Conservation (phyloP, 2,113 vertebrate species). For the Cricetomys ansorgei region DNA sequence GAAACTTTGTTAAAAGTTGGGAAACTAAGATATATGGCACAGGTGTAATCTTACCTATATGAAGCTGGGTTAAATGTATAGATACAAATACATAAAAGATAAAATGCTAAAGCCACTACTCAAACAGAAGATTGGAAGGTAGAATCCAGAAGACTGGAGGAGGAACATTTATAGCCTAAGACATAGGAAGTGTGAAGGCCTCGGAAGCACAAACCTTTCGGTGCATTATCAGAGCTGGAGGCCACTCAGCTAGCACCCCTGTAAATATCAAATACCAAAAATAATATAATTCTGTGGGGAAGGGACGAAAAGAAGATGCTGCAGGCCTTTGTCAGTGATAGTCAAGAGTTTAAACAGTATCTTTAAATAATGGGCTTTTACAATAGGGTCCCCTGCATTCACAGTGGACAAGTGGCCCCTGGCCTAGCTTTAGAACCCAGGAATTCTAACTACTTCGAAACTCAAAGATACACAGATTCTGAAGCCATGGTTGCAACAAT, state of each 20-base stretch:
- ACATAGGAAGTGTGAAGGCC: neutral
- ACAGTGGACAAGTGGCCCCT: neutral
- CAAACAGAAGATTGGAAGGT: neutral
- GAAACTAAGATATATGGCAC: neutral
- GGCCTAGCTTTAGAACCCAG: neutral
- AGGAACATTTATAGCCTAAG: neutral
- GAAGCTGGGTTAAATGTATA: neutral
- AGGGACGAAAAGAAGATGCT: neutral
- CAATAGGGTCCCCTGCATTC: neutral
- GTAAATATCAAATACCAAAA: neutral
- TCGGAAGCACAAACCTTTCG: neutral
- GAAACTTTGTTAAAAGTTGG: neutral
- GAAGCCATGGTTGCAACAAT: neutral
- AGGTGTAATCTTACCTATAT: neutral
- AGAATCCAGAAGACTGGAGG: neutral
- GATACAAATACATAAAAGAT: neutral
- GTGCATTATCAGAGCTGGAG: neutral
- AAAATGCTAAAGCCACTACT: neutral
- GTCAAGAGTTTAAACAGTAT: neutral
- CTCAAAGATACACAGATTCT: neutral
- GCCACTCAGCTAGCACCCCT: neutral
- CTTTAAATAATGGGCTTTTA: constrained; percentile 23
- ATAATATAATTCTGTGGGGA: neutral
- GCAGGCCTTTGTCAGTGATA: neutral
- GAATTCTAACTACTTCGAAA: neutral